phyloP scores from a whole-genome alignment of 2,888 invertebrate genomes.

The Drosophila algonquin region DNA sequence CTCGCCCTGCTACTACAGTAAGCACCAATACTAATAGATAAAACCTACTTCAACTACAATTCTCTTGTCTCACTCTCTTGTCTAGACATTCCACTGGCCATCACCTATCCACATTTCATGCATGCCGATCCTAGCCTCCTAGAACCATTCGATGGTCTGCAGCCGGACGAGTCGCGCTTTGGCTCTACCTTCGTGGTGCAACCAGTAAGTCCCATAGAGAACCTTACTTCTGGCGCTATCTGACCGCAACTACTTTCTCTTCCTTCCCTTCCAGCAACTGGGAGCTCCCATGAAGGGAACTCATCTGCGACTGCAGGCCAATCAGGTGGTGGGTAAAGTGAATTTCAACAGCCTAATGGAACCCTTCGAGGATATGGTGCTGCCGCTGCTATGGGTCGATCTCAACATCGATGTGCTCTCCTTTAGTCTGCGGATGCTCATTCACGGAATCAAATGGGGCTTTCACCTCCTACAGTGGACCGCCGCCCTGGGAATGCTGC shows the following conservation, averaged over 20 bases:
- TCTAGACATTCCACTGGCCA: constrained; percentile 89
- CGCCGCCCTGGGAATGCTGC: constrained; percentile 84
- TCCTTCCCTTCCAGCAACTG: constrained; percentile 84
- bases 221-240: too few species aligned
- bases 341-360: constrained; percentile 86
- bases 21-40: constrained; percentile 66
- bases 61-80: too few species aligned
- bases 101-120: constrained; percentile 90
- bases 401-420: constrained; percentile 85
- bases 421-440: constrained; percentile 83
- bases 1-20: constrained; percentile 89
- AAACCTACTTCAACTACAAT: too few species aligned
- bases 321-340: constrained; percentile 88
- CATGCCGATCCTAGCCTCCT: constrained; percentile 87
- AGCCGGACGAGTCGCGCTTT: constrained; percentile 86
- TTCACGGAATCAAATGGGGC: constrained; percentile 85
- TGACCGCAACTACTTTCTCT: background rate
- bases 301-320: constrained; percentile 89
- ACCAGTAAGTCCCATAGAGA: constrained; percentile 85
- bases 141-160: constrained; percentile 86
- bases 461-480: constrained; percentile 85
- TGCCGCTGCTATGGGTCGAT: constrained; percentile 90
- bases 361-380: constrained; percentile 87
- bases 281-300: constrained; percentile 87
- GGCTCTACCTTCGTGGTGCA: constrained; percentile 87